Evolutionary conservation across 1,140 invertebrate species (phyloP), one percentile per base, ranked within the genome.

Genomic region (Euwallacea similis): DNA sequence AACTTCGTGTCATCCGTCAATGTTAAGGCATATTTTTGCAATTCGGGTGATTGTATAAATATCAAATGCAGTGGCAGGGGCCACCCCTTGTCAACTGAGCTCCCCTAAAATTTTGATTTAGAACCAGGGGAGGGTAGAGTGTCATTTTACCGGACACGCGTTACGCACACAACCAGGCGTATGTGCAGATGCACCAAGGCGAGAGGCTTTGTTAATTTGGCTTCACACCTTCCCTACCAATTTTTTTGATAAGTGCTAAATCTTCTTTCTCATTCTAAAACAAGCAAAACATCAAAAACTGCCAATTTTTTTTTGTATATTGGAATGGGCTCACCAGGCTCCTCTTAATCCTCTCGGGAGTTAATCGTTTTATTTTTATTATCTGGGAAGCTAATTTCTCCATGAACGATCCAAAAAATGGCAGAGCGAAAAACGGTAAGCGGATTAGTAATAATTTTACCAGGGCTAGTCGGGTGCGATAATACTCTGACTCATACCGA

Each of bases 391-490:
- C 41, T 68, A 71, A 68, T 71, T 74, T 74, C 53, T 66, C 60
- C 69, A 71, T 55, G 42, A 64, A 66, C 47, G 54, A 47, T 55
- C 42, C 42, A 64, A 63, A 54, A 73, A 75, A 75, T 43, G 70
- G 53, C 69, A 42, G 59, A 64, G 44, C 63, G 33, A 41, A 50
- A 70, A 75, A 69, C 73, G 68, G 69, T 78, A 78, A 78, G 77
- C 73, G 77, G 77, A 78, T 78, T 78, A 78, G 76, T 72, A 67
- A 67, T 68, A 61, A 72, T 76, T 78, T 75, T 72, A 73, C 55
- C 66, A 74, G 56, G 67, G 50, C 65, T 73, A 76, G 47, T 67
- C 73, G 77, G 76, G 77, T 76, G 77, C 74, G 76, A 78, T 78
- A 78, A 77, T 76, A 71, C 73, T 55, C 66, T 77, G 76, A 77